phyloP scores from a whole-genome alignment of 2,888 invertebrate genomes.

The Drosophila lacicola region DNA sequence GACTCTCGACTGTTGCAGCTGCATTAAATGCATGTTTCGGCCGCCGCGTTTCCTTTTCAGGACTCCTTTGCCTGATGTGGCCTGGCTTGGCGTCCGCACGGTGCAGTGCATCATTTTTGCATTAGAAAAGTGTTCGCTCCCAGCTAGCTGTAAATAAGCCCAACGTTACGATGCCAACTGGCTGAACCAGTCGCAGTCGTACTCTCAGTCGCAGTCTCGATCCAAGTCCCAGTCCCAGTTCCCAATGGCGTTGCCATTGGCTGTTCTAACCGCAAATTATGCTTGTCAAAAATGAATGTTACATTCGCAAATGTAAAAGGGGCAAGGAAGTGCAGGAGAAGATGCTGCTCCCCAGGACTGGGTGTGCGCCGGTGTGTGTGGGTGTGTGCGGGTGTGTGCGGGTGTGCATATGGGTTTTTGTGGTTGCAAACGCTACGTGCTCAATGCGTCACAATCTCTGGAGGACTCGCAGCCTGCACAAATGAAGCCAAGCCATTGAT shows the following conservation, averaged over 20 bases:
- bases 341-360: conserved; percentile 7
- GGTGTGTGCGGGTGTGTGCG: conserved; percentile 15
- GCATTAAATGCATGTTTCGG: conserved; percentile 64
- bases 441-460: conserved; percentile 77
- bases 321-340: conserved; percentile 39
- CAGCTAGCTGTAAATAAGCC: conserved; percentile 73
- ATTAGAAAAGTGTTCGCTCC: conserved; percentile 72
- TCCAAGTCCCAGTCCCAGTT: conserved; percentile 59
- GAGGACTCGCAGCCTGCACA: conserved; percentile 46
- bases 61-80: conserved; percentile 13
- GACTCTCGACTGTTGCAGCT: conserved; percentile 28
- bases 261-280: conserved; percentile 72
- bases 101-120: conserved; percentile 78
- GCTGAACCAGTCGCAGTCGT: conserved; percentile 7
- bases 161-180: conserved; percentile 8
- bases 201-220: conserved; percentile 42
- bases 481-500: conserved; percentile 63
- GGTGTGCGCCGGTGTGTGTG: conserved; percentile 7
- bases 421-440: conserved; percentile 66
- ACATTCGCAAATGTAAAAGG: conserved; percentile 65
- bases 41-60: conserved; percentile 30
- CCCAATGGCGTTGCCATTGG: conserved; percentile 25
- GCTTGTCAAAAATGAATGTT: conserved; percentile 80
- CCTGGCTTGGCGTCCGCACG: conserved; percentile 34
- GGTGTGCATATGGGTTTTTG: conserved; percentile 47